Evolutionary conservation across 2,113 vertebrate species (phyloP).

Genomic region (Cepphus grylle): DNA sequence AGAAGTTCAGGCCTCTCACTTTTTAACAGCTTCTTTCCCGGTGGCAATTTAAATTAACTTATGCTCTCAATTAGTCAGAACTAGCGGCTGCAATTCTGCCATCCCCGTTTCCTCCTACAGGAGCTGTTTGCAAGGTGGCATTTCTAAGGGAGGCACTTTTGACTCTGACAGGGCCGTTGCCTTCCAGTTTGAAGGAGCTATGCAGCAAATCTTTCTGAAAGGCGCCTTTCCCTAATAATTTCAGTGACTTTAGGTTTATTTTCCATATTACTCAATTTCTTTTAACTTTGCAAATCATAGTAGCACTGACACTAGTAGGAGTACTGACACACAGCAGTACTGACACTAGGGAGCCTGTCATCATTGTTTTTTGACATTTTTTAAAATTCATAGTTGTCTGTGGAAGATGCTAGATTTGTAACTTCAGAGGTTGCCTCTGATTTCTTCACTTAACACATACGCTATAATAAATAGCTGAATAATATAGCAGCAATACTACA

Average conservation of each 20-base stretch:
- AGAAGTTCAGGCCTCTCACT: background rate
- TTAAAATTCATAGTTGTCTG: background rate
- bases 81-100: background rate
- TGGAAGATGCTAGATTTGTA: background rate
- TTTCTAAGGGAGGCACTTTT: background rate
- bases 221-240: background rate
- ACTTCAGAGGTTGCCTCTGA: background rate
- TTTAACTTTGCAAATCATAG: background rate
- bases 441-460: background rate
- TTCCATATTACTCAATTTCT: background rate
- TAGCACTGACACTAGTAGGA: background rate
- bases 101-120: background rate
- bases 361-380: background rate
- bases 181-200: background rate
- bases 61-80: background rate
- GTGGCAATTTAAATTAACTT: background rate
- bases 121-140: background rate
- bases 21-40: background rate
- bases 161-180: background rate
- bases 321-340: background rate
- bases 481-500: background rate
- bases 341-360: background rate
- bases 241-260: background rate
- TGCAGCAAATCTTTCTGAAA: background rate
- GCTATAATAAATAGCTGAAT: background rate